Conservation (phyloP, 2,797 vertebrate genomes). For the Benthosema pterotum region DNA sequence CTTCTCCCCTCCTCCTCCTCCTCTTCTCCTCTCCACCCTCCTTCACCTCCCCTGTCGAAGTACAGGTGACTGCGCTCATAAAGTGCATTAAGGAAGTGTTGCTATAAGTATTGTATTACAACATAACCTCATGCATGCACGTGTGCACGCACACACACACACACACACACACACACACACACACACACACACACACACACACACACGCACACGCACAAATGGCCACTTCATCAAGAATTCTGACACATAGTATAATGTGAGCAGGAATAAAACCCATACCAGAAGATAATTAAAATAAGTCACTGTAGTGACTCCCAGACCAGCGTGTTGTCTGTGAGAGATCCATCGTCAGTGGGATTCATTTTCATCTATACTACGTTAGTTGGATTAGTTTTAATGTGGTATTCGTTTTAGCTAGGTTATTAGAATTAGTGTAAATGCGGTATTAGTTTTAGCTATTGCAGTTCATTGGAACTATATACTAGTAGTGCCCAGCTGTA, state of each 20-base stretch:
- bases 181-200: background rate
- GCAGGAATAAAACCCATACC: background rate
- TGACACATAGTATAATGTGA: background rate
- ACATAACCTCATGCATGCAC: constrained; percentile 11
- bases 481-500: too few species aligned
- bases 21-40: constrained; percentile 50
- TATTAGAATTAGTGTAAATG: too few species aligned
- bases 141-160: constrained; percentile 1
- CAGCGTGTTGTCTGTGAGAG: too few species aligned
- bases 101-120: constrained; percentile 20
- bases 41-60: constrained; percentile 40
- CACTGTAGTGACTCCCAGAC: too few species aligned
- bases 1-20: constrained; percentile 27
- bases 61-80: constrained; percentile 46
- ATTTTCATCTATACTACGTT: too few species aligned
- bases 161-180: constrained; percentile 3
- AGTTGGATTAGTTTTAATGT: too few species aligned
- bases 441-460: too few species aligned
- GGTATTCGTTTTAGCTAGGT: too few species aligned
- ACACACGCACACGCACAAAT: background rate
- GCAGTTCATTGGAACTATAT: too few species aligned
- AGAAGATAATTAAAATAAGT: background rate
- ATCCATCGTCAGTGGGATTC: too few species aligned
- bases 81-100: constrained; percentile 56
- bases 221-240: constrained; percentile 8